Evolutionary conservation across 1,140 invertebrate genomes (phyloP), one percentile per base, ranked within the genome.

Genomic region (Acromyrmex heyeri): DNA sequence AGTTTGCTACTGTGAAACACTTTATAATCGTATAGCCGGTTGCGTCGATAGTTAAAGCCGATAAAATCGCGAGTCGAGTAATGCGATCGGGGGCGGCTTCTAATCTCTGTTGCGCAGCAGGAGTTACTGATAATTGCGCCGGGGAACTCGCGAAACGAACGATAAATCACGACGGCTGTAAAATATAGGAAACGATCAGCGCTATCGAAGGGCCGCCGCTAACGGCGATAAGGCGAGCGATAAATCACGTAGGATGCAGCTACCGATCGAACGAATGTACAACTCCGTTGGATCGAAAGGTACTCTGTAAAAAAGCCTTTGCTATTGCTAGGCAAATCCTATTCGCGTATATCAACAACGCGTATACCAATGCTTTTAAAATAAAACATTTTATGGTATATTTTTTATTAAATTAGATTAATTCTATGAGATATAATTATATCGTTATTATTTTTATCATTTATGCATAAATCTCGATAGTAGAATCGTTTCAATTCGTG

Each of bases 121-220:
- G 89, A 79, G 90, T 90, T 90, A 88, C 90, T 91, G 90, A 91
- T 91, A 91, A 91, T 91, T 91, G 89, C 89, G 73, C 65, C 53
- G 79, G 77, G 86, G 65, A 83, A 88, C 88, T 88, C 90, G 90
- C 90, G 88, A 88, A 91, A 86, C 90, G 90, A 24, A 86, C 90
- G 89, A 91, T 91, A 91, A 91, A 91, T 91, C 90, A 91, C 83
- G 89, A 50, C 18, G 86, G 78, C 62, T 90, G 89, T 91, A 91
- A 91, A 91, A 91, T 91, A 91, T 91, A 91, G 90, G 90, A 91
- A 91, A 91, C 90, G 89, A 90, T 91, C 89, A 88, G 64, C 64
- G 88, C 86, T 90, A 91, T 91, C 90, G 90, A 91, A 90, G 90
- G 87, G 86, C 86, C 64, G 86, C 87, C 89, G 87, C 88, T 85